These are phyloP conservation scores for Zosterops pallidus DNA, from an alignment of 2,113 vertebrate species.

Conservation along the genomic window DNA sequence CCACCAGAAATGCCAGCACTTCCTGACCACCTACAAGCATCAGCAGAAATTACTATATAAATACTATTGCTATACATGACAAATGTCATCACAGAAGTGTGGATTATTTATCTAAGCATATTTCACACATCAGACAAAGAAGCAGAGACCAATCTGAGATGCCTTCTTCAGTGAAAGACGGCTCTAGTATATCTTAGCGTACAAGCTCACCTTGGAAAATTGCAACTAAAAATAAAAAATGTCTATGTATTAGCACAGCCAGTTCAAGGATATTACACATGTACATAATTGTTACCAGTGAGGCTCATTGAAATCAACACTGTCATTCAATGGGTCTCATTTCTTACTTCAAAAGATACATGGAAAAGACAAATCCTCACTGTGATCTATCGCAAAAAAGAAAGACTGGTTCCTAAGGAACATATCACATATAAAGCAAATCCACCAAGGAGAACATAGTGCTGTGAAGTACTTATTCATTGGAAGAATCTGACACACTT, in stretches of 20 bases:
- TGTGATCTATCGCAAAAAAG: background rate
- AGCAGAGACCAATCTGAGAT: background rate
- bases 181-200: background rate
- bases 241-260: background rate
- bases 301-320: background rate
- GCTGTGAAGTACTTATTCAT: background rate
- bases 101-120: background rate
- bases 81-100: background rate
- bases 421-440: background rate
- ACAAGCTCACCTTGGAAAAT: background rate
- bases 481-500: background rate
- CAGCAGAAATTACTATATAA: background rate
- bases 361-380: background rate
- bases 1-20: background rate
- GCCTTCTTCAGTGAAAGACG: background rate
- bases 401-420: background rate
- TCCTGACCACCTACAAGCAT: background rate
- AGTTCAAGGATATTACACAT: background rate
- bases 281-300: background rate
- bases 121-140: background rate
- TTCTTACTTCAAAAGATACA: background rate
- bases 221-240: background rate
- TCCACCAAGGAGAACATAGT: background rate
- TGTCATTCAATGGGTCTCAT: background rate
- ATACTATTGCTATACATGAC: background rate